Evolutionary conservation across 2,797 vertebrate genomes (phyloP), one percentile per base, ranked within the genome.

Genomic region (Poeciliopsis presidionis): DNA sequence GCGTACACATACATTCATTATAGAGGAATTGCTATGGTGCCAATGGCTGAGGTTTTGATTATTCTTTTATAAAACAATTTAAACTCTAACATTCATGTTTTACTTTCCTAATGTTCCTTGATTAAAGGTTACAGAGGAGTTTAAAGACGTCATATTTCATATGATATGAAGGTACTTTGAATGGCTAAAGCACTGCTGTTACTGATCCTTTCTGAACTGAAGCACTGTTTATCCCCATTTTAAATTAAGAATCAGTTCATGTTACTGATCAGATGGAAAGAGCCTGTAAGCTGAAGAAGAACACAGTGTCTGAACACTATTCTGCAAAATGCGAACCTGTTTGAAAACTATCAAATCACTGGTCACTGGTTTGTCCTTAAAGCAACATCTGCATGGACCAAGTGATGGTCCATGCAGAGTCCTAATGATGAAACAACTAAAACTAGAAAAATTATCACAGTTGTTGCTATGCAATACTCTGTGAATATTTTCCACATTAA

Each of bases 401-500:
- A 33, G 33, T 33, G 33, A 33, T 65, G 61, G 16, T 65, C 36
- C 20, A 8, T 41, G 7, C 8, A 67, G 61, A 69, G 25, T 25
- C 65, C 36, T 43, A n/a, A 41, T 43, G 20, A 41, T 6, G 4
- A 69, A n/a, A 41, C 20, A 36, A 53, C 5, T 8, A 13, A 46
- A 30, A 51, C 28, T 72, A 18, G 28, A 51, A 49, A 72, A 49
- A 49, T 3, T 5, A 22, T 33, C 11, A 33, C 2, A 4, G 7
- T 33, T 49, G 71, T 16, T 51, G 71, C 45, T 51, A 33, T 72
- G 46, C 18, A 51, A 16, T 33, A 36, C 9, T 72, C 8, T 0
- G 45, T 72, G 9, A 72, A 51, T 51, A 49, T 72, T 72, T n/a
- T 72, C 28, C 63, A 67, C 33, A 47, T 47, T 47, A 46, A 47